Evolutionary conservation across 2,113 vertebrate species (phyloP), one percentile per base, ranked within the genome.

Genomic region (Entomyzon cyanotis): DNA sequence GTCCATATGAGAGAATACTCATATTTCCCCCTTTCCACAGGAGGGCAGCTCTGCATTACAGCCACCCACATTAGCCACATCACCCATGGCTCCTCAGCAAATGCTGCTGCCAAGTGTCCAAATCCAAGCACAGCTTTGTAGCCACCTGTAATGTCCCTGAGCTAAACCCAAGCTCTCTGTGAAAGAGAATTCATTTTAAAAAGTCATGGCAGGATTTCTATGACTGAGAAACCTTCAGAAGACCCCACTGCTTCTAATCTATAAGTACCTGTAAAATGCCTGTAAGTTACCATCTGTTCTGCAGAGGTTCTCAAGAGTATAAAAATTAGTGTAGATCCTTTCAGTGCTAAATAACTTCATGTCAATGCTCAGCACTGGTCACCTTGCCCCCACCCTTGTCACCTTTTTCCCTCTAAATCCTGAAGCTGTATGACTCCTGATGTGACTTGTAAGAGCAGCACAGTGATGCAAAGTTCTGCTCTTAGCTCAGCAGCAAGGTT

Each of bases 61-160:
- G 67, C 53, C 71, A 55, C n/a, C 41, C 9, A 1, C 37, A 15
- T 0, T 4, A 4, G 0, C 4, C 13, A 5, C 3, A 2, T 17
- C 52, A 74, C 2, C 59, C 6, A 1, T 22, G 63, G 42, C 50
- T 41, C 58, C 60, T 5, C 42, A 35, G 1, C 22, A 59, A 58
- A 53, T 0, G 35, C 47, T 65, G 46, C 63, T 80, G 18, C 8
- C 67, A 27, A 22, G 28, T 3, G 8, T 1, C 39, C 39, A 39
- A 39, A 39, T 39, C 39, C 39, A 10, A 41, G 67, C 59, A 25
- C 46, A 53, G 52, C 58, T 47, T 33, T 39, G 35, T 3, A 47
- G 64, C 39, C 56, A 49, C 28, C 37, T 58, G n/a, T 4, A 2
- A 27, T 33, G 7, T 2, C 5, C 15, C 37, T 46, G 37, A 68